Conservation (phyloP, 1,140 invertebrate species). For the Procambarus clarkii region DNA sequence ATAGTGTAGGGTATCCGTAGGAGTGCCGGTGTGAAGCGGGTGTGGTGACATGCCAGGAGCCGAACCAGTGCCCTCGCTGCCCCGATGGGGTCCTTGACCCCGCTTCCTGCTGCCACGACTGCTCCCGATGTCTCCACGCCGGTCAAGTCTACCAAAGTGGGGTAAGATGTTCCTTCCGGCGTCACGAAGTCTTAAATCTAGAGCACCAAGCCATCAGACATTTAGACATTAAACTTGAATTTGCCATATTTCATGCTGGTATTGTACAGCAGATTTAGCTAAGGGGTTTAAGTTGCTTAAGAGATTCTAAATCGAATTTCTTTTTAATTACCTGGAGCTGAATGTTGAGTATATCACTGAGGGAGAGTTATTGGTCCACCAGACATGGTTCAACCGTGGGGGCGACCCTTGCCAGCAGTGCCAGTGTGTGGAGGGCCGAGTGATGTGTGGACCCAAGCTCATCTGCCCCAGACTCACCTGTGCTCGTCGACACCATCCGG, state of each 20-base stretch:
- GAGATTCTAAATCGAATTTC: too few species aligned
- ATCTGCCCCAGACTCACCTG: not conserved
- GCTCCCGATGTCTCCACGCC: not conserved
- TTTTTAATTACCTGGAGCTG: too few species aligned
- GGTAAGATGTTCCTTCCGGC: too few species aligned
- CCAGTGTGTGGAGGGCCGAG: not conserved
- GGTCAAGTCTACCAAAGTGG: not conserved
- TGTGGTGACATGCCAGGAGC: not conserved
- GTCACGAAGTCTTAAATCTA: too few species aligned
- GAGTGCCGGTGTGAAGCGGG: slow-evolving; percentile 2
- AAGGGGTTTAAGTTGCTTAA: too few species aligned
- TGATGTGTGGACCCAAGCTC: not conserved
- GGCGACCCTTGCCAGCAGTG: slow-evolving; percentile 4
- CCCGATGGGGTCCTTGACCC: not conserved
- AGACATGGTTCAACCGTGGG: slow-evolving; percentile 13
- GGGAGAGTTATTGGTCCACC: too few species aligned
- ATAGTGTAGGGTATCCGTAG: not conserved
- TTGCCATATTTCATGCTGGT: too few species aligned
- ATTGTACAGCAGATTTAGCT: too few species aligned
- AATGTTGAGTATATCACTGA: too few species aligned
- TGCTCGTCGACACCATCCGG: not conserved
- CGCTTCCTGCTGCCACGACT: slow-evolving; percentile 5
- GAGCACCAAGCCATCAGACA: too few species aligned
- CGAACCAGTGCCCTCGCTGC: not conserved
- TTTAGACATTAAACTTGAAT: too few species aligned